Evolutionary conservation across 1,140 invertebrate species (phyloP).

Genomic region (silkworm (Bombyx mori)): DNA sequence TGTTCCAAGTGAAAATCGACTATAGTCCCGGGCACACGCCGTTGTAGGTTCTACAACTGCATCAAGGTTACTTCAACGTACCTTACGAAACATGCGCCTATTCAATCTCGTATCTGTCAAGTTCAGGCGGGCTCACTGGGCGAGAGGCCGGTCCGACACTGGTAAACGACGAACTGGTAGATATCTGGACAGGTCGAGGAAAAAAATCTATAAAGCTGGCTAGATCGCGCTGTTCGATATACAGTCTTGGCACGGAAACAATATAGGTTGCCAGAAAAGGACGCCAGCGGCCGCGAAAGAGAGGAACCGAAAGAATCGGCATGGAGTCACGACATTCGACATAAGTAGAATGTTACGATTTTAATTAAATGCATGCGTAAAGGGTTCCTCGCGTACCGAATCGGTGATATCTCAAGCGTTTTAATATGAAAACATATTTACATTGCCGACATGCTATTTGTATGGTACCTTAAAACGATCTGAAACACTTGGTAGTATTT

Average conservation of each 20-base stretch:
- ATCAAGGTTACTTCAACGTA: constrained; percentile 51
- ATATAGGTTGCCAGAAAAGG: constrained; percentile 43
- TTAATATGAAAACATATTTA: too few relatives aligned
- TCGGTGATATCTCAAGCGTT: too few relatives aligned
- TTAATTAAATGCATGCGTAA: constrained; percentile 22
- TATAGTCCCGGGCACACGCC: constrained; percentile 63
- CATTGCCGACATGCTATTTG: too few relatives aligned
- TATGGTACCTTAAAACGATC: not conserved
- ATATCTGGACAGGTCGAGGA: constrained; percentile 5
- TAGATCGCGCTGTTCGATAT: constrained; percentile 36
- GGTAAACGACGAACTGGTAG: constrained; percentile 7
- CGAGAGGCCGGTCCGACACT: not conserved
- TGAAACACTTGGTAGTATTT: not conserved
- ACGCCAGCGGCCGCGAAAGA: constrained; percentile 26
- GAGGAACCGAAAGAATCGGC: constrained; percentile 28
- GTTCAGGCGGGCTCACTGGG: not conserved
- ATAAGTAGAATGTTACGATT: constrained; percentile 22
- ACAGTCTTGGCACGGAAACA: constrained; percentile 40
- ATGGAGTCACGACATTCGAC: constrained; percentile 20
- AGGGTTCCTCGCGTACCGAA: not conserved
- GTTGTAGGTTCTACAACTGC: constrained; percentile 34
- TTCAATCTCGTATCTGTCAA: constrained; percentile 24
- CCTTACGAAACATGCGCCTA: constrained; percentile 34
- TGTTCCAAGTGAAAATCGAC: constrained; percentile 69
- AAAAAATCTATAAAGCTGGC: constrained; percentile 30